Percentiles rank a stretch among this genome's conserved stretches.
Evolutionary conservation across 1,140 invertebrate species (phyloP).

Genomic region (Tribolium madens): DNA sequence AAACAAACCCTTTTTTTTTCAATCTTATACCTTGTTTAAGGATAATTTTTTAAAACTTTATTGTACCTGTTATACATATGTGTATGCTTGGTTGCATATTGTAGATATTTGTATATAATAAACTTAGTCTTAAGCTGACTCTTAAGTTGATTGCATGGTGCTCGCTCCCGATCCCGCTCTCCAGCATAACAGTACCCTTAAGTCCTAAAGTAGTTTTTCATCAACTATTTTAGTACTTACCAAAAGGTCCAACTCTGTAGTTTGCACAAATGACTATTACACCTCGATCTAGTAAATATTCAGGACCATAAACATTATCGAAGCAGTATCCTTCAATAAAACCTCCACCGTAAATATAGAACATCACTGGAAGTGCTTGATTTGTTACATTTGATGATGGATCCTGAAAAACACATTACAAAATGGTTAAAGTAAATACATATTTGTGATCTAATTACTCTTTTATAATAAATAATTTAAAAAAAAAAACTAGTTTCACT

Average conservation of each 20-base stretch:
- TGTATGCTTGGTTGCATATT: too few species aligned
- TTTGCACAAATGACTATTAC: constrained; percentile 73
- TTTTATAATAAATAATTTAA: background rate
- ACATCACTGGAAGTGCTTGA: constrained; percentile 68
- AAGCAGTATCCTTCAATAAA: constrained; percentile 69
- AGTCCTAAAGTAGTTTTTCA: too few species aligned
- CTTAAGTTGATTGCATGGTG: too few species aligned
- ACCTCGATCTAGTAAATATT: constrained; percentile 69
- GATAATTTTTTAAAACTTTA: too few species aligned
- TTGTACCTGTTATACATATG: too few species aligned
- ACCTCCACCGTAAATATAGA: constrained; percentile 80
- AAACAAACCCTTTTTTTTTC: too few species aligned
- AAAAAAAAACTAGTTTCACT: background rate
- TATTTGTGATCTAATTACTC: background rate
- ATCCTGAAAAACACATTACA: background rate
- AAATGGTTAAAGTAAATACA: too few species aligned
- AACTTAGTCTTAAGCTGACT: too few species aligned
- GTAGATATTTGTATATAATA: too few species aligned
- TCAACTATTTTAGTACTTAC: background rate
- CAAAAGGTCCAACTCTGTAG: constrained; percentile 66
- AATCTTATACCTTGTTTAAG: too few species aligned
- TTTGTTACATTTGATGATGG: background rate
- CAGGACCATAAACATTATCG: constrained; percentile 65
- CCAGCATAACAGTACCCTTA: too few species aligned
- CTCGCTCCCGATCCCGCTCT: too few species aligned